Percentiles rank a stretch among this genome's conserved stretches.
Evolutionary conservation across 2,888 invertebrate genomes (phyloP).

Genomic region (Pantelozetes paolii): DNA sequence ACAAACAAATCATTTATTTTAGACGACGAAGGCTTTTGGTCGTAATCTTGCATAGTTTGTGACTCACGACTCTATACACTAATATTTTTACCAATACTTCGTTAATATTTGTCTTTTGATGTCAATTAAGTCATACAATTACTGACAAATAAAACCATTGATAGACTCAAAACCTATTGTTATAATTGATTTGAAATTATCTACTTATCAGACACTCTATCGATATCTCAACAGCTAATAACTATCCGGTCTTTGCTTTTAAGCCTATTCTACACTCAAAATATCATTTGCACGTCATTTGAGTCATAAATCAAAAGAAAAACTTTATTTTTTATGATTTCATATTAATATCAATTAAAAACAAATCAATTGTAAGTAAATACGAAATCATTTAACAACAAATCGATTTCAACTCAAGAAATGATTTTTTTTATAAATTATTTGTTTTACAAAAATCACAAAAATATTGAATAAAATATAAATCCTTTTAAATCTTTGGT

Average conservation of each 20-base stretch:
- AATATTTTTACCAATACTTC: background rate
- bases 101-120: background rate
- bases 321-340: no score
- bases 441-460: no score
- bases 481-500: no score
- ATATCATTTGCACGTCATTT: conserved; percentile 3
- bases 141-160: conserved; percentile 8
- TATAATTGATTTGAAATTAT: conserved; percentile 27
- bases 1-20: background rate
- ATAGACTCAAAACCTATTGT: conserved; percentile 5
- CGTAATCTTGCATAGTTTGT: conserved; percentile 15
- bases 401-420: no score
- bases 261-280: background rate
- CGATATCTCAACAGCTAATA: background rate
- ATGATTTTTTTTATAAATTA: no score
- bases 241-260: background rate
- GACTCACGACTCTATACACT: background rate
- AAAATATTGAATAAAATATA: no score
- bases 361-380: no score
- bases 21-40: conserved; percentile 13
- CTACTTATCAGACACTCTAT: conserved; percentile 3
- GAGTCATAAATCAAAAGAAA: no score
- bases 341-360: no score
- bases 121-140: conserved; percentile 8
- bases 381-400: no score